phyloP scores from a whole-genome alignment of 2,888 invertebrate genomes.

The Catocala sponsa region DNA sequence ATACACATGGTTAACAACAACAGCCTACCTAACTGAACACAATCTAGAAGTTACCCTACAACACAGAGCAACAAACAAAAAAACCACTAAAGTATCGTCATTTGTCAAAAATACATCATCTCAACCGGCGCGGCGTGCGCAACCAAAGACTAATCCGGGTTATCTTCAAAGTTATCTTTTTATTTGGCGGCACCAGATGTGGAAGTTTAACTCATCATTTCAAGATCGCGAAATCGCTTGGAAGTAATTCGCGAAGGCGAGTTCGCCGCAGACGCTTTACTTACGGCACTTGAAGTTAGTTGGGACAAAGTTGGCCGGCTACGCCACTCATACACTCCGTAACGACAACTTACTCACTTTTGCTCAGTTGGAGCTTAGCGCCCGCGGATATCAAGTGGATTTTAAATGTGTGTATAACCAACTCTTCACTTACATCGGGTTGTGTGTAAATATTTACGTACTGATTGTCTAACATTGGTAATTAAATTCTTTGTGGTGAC shows the following conservation, averaged over 20 bases:
- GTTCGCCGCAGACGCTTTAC: slow-evolving; percentile 75
- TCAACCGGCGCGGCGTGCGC: background rate
- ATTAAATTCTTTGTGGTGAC: too few species aligned
- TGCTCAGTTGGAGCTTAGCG: slow-evolving; percentile 62
- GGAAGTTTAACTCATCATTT: slow-evolving; percentile 72
- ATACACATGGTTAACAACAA: too few species aligned
- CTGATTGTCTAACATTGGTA: too few species aligned
- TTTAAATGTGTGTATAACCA: slow-evolving; percentile 38
- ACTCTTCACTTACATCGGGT: slow-evolving; percentile 41
- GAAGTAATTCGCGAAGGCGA: slow-evolving; percentile 77
- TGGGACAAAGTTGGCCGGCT: slow-evolving; percentile 69
- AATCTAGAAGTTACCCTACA: too few species aligned
- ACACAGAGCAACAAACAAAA: too few species aligned
- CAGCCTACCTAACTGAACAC: too few species aligned
- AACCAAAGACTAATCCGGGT: background rate
- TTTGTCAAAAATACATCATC: too few species aligned
- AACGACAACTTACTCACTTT: slow-evolving; percentile 77
- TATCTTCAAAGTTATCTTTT: slow-evolving; percentile 32
- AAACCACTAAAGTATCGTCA: too few species aligned
- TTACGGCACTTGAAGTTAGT: slow-evolving; percentile 76
- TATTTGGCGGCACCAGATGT: slow-evolving; percentile 56
- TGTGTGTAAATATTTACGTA: slow-evolving; percentile 4
- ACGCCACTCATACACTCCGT: slow-evolving; percentile 73
- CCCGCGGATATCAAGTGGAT: slow-evolving; percentile 52
- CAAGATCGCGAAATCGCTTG: slow-evolving; percentile 78